Percentiles rank a stretch among this genome's conserved stretches.
phyloP scores from a whole-genome alignment of 2,113 vertebrate genomes.

The Cairina moschata region DNA sequence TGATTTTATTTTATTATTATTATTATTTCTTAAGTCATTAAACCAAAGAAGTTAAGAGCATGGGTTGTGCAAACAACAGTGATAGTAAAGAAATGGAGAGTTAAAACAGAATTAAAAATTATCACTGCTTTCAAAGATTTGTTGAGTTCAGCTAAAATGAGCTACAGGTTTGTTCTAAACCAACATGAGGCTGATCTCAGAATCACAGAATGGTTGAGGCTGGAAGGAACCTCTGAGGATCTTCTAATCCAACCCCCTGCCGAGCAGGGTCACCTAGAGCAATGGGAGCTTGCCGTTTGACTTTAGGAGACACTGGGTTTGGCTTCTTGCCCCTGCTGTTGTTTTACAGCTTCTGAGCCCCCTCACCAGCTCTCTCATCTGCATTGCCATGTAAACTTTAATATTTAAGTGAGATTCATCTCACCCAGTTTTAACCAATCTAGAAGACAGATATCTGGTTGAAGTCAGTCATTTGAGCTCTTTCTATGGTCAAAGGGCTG shows the following conservation, averaged over 20 bases:
- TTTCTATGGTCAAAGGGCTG: background rate
- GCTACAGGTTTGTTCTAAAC: background rate
- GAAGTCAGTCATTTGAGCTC: background rate
- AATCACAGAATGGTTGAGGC: too few species aligned
- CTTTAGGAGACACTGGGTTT: background rate
- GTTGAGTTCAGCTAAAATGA: background rate
- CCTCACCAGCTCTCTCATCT: background rate
- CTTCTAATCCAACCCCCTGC: too few species aligned
- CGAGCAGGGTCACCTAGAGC: too few species aligned
- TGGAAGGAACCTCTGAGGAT: too few species aligned
- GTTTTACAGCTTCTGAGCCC: background rate
- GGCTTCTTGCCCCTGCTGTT: background rate
- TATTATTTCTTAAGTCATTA: background rate
- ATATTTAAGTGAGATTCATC: background rate
- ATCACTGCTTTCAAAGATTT: background rate
- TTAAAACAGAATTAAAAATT: background rate
- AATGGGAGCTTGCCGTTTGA: background rate
- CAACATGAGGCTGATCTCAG: background rate
- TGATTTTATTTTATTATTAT: too few species aligned
- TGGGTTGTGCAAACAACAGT: background rate
- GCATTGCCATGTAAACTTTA: background rate
- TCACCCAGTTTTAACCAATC: background rate
- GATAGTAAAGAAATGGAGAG: background rate
- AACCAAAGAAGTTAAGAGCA: background rate
- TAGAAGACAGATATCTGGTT: background rate